Evolutionary conservation across 2,797 vertebrate species (phyloP).

Genomic region (Xiphophorus birchmanni): DNA sequence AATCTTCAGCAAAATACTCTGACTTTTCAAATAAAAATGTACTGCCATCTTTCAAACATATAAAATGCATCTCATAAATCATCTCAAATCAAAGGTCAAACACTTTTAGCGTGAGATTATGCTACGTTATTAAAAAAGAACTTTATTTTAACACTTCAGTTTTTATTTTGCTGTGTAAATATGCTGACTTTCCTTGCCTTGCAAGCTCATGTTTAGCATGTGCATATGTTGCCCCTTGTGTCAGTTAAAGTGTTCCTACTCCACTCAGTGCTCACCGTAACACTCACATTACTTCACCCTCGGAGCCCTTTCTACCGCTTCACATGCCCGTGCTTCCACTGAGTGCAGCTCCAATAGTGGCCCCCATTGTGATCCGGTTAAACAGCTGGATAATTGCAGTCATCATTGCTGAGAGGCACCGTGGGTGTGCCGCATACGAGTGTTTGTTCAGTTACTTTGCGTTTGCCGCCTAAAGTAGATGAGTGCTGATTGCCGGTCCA

Average conservation of each 20-base stretch:
- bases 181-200: not conserved
- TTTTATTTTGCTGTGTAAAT: not conserved
- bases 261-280: conserved; percentile 11
- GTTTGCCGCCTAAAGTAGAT: conserved; percentile 41
- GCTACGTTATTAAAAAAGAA: not conserved
- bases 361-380: conserved; percentile 32
- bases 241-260: not conserved
- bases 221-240: conserved; percentile 2
- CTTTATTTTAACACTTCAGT: not conserved
- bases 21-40: not conserved
- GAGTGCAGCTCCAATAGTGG: conserved; percentile 46
- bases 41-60: not conserved
- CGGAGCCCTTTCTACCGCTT: conserved; percentile 15
- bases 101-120: not conserved
- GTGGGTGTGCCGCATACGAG: conserved; percentile 22
- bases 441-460: conserved; percentile 43
- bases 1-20: not conserved
- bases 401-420: conserved; percentile 39
- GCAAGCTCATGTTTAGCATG: not conserved
- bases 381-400: conserved; percentile 61
- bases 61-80: not conserved
- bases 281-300: conserved; percentile 37
- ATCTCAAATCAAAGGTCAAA: not conserved
- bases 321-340: conserved; percentile 18
- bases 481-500: conserved; percentile 44